Evolutionary conservation across 2,797 vertebrate species (phyloP), one percentile per base, ranked within the genome.

Genomic region (Tenualosa thibaudeaui): DNA sequence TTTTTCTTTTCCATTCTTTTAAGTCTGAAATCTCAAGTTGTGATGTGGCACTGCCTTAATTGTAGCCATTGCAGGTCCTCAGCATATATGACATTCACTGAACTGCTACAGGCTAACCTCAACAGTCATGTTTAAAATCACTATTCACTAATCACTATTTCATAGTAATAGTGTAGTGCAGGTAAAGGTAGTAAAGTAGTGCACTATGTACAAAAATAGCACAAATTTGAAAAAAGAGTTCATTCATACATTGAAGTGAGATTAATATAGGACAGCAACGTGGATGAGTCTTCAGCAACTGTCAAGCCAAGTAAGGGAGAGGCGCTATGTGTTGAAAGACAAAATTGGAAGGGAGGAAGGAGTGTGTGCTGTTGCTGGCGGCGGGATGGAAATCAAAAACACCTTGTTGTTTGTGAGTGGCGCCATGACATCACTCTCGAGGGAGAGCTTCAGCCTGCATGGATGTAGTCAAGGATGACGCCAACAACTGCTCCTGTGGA

Each of bases 381-480:
- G 71, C 5, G 17, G 71, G 71, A 78, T 71, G 68, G 68, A 71
- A 71, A 71, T 71, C 17, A 78, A 78, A 46, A 78, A 78, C 71
- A 78, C 17, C 17, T 43, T 78, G 71, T 78, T 78, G 71, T 78
- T 78, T 78, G 37, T 46, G 71, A 46, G 37, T 46, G 43, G 31
- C 84, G 17, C 13, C 51, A 78, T 87, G 83, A 62, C 78, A 49
- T 43, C 5, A 8, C 54, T 86, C 85, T 82, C 88, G 17, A 17
- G 85, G 83, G 88, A 88, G 84, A 88, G 85, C 84, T 78, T 85
- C 56, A 85, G 71, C 86, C 40, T 75, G 81, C 84, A 90, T 46
- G 68, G 81, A 26, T n/a, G 54, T 84, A 37, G 86, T 85, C 85
- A 84, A 85, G 78, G 87, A 37, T 84, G 86, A 83, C 83, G 65